Evolutionary conservation across 2,113 vertebrate genomes (phyloP).

Genomic region (Ceyx melanurus): DNA sequence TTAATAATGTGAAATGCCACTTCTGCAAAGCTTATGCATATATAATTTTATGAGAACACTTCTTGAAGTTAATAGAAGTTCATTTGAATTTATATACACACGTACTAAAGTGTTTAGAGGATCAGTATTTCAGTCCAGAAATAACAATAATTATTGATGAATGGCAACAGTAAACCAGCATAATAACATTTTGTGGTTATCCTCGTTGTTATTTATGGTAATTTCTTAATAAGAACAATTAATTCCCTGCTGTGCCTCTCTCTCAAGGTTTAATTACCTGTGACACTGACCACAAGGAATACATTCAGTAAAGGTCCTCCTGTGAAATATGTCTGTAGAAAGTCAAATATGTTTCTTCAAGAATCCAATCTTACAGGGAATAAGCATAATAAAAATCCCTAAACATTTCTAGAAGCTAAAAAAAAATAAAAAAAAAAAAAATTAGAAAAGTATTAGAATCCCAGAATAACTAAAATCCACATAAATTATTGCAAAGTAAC

Average conservation of each 20-base stretch:
- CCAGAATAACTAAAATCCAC: not conserved
- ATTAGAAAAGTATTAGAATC: not conserved
- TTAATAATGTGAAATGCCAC: conserved; percentile 42
- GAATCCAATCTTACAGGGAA: not conserved
- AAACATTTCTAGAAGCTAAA: not conserved
- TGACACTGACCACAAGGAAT: not conserved
- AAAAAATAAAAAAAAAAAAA: not conserved
- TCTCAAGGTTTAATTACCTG: not conserved
- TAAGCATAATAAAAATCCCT: not conserved
- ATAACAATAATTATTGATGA: not conserved
- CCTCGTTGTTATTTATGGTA: not conserved
- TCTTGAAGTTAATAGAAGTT: not conserved
- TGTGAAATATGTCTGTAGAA: not conserved
- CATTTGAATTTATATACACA: conserved; percentile 28
- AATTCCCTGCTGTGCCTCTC: not conserved
- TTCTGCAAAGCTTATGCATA: conserved; percentile 30
- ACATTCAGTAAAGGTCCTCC: not conserved
- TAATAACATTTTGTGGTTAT: not conserved
- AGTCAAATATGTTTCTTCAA: not conserved
- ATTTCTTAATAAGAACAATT: conserved; percentile 6
- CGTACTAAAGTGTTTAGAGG: not conserved
- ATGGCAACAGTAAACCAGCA: not conserved
- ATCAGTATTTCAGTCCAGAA: not conserved
- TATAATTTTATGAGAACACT: conserved; percentile 33
- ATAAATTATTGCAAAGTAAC: not conserved